A percentile compares a stretch with the other conserved stretches of the same genome.
These are phyloP conservation scores for Limanda limanda DNA, from an alignment of 2,113 vertebrate species.

Conservation along the genomic window DNA sequence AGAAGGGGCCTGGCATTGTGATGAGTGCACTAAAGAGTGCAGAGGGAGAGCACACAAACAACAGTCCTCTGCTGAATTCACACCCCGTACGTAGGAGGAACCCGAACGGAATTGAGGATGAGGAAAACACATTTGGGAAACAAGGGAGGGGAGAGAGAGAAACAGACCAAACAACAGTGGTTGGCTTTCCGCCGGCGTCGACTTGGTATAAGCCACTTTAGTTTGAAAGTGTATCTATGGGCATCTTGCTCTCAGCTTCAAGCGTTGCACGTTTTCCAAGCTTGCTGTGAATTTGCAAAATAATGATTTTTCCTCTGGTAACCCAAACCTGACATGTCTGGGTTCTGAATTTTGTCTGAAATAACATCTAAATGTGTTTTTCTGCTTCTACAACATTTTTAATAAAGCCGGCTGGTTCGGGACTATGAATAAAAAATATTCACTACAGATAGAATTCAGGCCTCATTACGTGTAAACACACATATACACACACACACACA, in stretches of 20 bases:
- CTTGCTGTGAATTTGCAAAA: slow-evolving; percentile 25
- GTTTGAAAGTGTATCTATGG: slow-evolving; percentile 16
- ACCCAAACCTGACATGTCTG: neutral
- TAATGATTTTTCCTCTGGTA: slow-evolving; percentile 15
- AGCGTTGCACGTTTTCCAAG: slow-evolving; percentile 7
- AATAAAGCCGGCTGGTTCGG: neutral
- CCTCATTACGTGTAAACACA: neutral
- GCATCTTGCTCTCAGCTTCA: slow-evolving; percentile 7
- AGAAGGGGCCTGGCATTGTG: slow-evolving; percentile 20
- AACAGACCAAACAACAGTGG: slow-evolving; percentile 32
- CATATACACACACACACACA: no score
- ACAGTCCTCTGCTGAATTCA: slow-evolving; percentile 48
- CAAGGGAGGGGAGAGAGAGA: neutral
- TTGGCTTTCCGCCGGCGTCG: neutral
- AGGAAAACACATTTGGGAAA: slow-evolving; percentile 43
- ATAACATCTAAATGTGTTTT: slow-evolving; percentile 34
- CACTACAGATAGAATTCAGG: neutral
- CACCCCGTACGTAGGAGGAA: slow-evolving; percentile 39
- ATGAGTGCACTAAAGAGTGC: slow-evolving; percentile 41
- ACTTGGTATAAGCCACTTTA: slow-evolving; percentile 37
- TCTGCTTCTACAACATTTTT: slow-evolving; percentile 20
- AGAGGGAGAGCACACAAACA: slow-evolving; percentile 45
- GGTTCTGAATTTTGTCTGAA: slow-evolving; percentile 2
- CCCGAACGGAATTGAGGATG: slow-evolving; percentile 49
- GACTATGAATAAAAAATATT: neutral